phyloP scores from a whole-genome alignment of 1,140 invertebrate species.

The Euborellia annulipes region DNA sequence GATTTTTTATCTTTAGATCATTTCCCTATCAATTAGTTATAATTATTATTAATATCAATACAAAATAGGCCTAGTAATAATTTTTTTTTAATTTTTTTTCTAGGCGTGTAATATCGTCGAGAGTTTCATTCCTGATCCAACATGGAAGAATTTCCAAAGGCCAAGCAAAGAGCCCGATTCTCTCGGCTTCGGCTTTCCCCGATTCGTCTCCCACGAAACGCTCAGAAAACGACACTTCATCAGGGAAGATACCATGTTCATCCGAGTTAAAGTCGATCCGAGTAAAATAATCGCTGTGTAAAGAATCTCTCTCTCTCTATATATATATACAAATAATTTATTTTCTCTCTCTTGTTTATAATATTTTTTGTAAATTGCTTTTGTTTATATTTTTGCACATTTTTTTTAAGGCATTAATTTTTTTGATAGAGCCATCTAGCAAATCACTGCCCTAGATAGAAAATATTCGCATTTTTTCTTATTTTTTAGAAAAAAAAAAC shows the following conservation, averaged over 20 bases:
- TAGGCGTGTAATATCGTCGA: constrained; percentile 77
- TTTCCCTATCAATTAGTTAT: background rate
- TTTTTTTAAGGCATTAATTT: too few relatives aligned
- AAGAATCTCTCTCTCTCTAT: too few relatives aligned
- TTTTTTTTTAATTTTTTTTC: too few relatives aligned
- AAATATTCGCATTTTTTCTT: too few relatives aligned
- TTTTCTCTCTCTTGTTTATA: too few relatives aligned
- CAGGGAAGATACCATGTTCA: constrained; percentile 79
- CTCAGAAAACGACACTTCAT: constrained; percentile 79
- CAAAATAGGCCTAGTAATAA: background rate
- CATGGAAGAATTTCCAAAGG: constrained; percentile 89
- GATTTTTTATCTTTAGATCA: background rate
- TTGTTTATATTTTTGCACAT: too few relatives aligned
- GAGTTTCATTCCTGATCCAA: constrained; percentile 85
- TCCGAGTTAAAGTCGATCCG: constrained; percentile 83
- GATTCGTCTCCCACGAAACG: constrained; percentile 85
- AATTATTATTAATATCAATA: background rate
- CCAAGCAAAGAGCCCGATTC: constrained; percentile 77
- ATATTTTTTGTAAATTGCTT: too few relatives aligned
- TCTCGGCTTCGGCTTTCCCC: constrained; percentile 81
- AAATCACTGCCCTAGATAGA: too few relatives aligned
- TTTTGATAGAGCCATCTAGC: too few relatives aligned
- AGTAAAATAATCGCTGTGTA: constrained; percentile 84
- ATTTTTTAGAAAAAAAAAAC: too few relatives aligned
- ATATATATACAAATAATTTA: too few relatives aligned